Percentiles rank a stretch among this genome's conserved stretches.
These are phyloP conservation scores for Clamator glandarius DNA, from an alignment of 2,797 vertebrate species.

Conservation along the genomic window DNA sequence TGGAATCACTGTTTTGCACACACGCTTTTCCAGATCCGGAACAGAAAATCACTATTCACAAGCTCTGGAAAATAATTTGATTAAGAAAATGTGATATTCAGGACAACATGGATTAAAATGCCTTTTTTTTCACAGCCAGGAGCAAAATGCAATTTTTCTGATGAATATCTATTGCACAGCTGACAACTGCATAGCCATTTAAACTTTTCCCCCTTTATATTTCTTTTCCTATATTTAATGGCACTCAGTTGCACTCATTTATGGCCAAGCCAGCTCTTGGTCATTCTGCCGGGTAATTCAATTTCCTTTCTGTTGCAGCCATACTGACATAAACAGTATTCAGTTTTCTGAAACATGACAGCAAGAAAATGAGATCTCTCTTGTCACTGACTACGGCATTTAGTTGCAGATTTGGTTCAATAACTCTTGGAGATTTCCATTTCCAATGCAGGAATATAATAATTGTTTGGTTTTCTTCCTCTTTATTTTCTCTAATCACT, in stretches of 20 bases:
- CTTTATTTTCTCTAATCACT: conserved; percentile 70
- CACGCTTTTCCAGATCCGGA: background rate
- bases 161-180: background rate
- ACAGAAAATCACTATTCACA: background rate
- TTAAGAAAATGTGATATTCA: background rate
- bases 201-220: conserved; percentile 11
- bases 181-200: background rate
- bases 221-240: conserved; percentile 5
- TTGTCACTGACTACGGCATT: conserved; percentile 73
- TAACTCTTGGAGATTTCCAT: conserved; percentile 72
- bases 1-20: background rate
- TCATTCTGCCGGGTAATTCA: conserved; percentile 43
- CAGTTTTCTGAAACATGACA: conserved; percentile 68
- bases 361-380: conserved; percentile 76
- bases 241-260: background rate
- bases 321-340: conserved; percentile 41
- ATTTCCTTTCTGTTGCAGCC: conserved; percentile 65
- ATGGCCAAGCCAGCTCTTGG: conserved; percentile 17
- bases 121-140: background rate
- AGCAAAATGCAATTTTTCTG: background rate
- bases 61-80: background rate
- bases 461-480: conserved; percentile 76
- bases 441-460: conserved; percentile 61
- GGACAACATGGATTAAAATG: background rate
- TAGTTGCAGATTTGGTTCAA: conserved; percentile 74